These are phyloP conservation scores for Linyphia triangularis DNA, from an alignment of 2,888 invertebrate genomes.

Conservation along the genomic window DNA sequence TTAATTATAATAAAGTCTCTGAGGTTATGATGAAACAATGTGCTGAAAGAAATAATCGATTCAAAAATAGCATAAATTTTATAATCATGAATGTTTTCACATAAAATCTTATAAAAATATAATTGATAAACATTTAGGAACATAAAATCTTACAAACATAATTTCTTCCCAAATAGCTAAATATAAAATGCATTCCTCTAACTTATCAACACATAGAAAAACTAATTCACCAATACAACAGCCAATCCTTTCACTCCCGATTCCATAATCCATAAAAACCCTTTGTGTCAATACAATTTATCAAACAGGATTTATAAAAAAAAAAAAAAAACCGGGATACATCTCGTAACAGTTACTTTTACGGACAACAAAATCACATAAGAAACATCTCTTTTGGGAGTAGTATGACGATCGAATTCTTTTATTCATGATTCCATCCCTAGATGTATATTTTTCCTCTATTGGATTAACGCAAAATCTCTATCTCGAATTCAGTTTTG, in stretches of 20 bases:
- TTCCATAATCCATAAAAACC: slow-evolving; percentile 35
- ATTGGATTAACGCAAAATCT: slow-evolving; percentile 25
- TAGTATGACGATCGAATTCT: slow-evolving; percentile 11
- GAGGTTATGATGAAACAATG: too few relatives aligned
- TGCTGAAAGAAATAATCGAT: too few relatives aligned
- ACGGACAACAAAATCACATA: slow-evolving; percentile 23
- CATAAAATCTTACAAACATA: too few relatives aligned
- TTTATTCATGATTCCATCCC: slow-evolving; percentile 16
- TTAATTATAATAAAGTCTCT: too few relatives aligned
- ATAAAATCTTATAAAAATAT: too few relatives aligned
- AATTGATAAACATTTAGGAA: too few relatives aligned
- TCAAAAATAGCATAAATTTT: too few relatives aligned
- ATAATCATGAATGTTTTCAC: too few relatives aligned
- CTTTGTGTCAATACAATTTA: slow-evolving; percentile 30
- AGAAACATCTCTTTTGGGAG: background rate
- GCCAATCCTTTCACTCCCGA: background rate
- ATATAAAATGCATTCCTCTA: too few relatives aligned
- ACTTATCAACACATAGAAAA: background rate
- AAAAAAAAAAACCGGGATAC: background rate
- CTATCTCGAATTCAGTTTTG: slow-evolving; percentile 7
- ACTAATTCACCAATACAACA: background rate
- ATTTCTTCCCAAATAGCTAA: too few relatives aligned
- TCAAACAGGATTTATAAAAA: background rate
- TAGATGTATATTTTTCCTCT: background rate
- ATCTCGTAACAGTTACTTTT: background rate